phyloP scores from a whole-genome alignment of 2,797 vertebrate species.

The Helicolenus hilgendorfi region DNA sequence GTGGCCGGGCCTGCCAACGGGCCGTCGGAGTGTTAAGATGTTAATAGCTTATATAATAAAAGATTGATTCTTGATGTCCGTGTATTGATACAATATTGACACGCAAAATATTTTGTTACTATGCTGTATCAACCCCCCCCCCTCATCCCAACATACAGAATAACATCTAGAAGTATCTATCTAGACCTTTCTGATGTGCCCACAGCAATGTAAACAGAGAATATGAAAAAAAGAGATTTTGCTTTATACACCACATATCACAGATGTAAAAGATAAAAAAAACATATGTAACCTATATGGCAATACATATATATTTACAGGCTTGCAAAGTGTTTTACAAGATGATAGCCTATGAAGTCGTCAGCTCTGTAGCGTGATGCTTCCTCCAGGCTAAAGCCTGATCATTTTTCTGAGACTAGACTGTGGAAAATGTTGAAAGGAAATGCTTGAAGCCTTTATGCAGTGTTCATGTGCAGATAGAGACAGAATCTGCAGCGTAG shows the following conservation, averaged over 20 bases:
- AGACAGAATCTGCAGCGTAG: conserved; percentile 31
- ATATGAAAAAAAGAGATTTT: not conserved
- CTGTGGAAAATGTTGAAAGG: conserved; percentile 50
- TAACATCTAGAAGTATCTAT: not conserved
- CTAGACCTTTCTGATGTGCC: not conserved
- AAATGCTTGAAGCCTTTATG: conserved; percentile 28
- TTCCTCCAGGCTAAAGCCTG: conserved; percentile 30
- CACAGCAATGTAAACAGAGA: not conserved
- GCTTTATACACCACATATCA: not conserved
- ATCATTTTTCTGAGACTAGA: conserved; percentile 46
- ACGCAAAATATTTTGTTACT: not conserved
- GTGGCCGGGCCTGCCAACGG: no score
- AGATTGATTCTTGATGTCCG: no score
- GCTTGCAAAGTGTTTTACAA: conserved; percentile 1
- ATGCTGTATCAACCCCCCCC: not conserved
- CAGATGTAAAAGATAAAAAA: not conserved
- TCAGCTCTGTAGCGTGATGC: conserved; percentile 24
- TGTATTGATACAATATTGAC: not conserved
- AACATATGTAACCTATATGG: not conserved
- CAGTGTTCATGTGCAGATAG: conserved; percentile 23
- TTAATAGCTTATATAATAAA: no score
- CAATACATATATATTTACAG: not conserved
- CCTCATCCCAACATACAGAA: no score
- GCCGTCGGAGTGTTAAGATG: no score
- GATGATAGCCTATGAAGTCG: not conserved